Percentiles rank a stretch among this genome's conserved stretches.
Evolutionary conservation across 2,888 invertebrate genomes (phyloP).

Genomic region (Frankliniella intonsa): DNA sequence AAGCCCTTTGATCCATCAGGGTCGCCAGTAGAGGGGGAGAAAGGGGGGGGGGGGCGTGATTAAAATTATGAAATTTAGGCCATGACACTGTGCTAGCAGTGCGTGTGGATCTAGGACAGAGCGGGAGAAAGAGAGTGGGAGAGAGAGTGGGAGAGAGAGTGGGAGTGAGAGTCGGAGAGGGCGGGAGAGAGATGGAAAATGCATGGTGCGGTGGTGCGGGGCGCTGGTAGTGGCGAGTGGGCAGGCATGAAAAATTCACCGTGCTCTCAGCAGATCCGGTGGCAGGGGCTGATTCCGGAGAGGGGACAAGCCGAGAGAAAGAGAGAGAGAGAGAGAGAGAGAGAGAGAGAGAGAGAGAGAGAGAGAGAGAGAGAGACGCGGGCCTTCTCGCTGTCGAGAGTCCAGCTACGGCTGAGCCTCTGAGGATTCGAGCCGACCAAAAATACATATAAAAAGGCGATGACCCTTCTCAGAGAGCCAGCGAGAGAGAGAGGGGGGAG

Average conservation of each 20-base stretch:
- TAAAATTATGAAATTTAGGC: neutral
- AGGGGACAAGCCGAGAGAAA: neutral
- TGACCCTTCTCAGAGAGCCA: no score
- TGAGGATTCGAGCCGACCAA: no score
- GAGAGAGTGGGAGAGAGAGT: no score
- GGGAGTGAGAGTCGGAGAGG: no score
- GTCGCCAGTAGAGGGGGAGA: no score
- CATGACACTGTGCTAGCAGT: neutral
- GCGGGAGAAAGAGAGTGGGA: no score
- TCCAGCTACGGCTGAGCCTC: no score
- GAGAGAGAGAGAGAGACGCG: neutral
- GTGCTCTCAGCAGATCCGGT: conserved; percentile 10
- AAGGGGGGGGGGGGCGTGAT: neutral
- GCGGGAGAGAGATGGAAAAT: no score
- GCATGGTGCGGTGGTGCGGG: no score
- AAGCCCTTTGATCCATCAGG: neutral
- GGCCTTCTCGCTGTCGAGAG: no score
- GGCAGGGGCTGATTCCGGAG: neutral
- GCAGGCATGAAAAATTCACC: conserved; percentile 18
- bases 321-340: neutral
- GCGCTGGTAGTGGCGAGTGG: neutral
- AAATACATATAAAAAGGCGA: no score
- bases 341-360: neutral
- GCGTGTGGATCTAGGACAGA: neutral
- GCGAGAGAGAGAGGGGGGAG: no score